Percentiles rank a stretch among this genome's conserved stretches.
phyloP scores from a whole-genome alignment of 2,797 vertebrate genomes.

The Spheniscus humboldti region DNA sequence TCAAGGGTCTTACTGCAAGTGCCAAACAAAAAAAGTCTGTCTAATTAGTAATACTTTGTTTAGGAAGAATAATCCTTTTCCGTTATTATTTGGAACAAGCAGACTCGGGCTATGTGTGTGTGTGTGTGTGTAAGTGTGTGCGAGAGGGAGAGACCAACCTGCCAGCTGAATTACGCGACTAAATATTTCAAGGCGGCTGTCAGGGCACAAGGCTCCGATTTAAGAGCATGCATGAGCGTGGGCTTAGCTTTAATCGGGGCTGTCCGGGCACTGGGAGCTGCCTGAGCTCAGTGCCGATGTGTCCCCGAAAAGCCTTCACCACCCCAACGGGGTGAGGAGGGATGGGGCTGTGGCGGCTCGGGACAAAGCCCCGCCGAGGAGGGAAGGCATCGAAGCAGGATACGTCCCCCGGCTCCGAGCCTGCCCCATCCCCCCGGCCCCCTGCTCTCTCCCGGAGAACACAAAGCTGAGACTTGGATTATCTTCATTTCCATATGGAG shows the following conservation, averaged over 20 bases:
- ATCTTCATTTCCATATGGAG: constrained; percentile 83
- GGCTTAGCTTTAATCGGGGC: not conserved
- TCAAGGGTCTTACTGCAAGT: not conserved
- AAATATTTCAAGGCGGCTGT: not conserved
- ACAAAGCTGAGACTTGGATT: constrained; percentile 78
- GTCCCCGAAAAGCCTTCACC: constrained; percentile 8
- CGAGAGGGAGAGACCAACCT: not conserved
- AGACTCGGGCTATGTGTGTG: not conserved
- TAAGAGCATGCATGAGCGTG: rapidly evolving
- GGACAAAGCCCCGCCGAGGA: not conserved
- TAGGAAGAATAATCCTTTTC: constrained; percentile 13
- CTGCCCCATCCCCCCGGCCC: not conserved
- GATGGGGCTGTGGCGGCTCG: not conserved
- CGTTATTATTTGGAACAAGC: constrained; percentile 4
- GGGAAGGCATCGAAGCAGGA: not conserved
- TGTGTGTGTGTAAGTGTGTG: not conserved
- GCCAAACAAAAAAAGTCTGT: not conserved
- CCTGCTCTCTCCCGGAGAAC: constrained; percentile 33
- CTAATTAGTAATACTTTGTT: constrained; percentile 24
- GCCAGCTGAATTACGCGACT: not conserved
- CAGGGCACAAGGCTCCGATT: not conserved
- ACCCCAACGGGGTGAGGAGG: not conserved
- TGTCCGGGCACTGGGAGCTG: not conserved
- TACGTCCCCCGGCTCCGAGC: not conserved
- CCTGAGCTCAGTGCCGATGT: not conserved